These are phyloP conservation scores for Plusia festucae DNA, from an alignment of 2,888 invertebrate genomes.

Conservation along the genomic window DNA sequence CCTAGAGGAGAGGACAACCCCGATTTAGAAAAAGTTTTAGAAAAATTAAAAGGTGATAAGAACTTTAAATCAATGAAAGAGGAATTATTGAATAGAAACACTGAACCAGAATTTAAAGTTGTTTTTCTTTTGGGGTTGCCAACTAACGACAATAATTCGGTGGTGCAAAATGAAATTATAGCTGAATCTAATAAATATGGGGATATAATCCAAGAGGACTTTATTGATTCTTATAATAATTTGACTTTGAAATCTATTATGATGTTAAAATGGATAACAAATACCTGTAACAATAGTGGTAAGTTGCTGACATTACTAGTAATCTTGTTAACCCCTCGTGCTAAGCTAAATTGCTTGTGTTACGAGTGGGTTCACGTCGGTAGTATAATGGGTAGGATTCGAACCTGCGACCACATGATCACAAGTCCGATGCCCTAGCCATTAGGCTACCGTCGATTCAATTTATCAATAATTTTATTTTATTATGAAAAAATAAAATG, in stretches of 20 bases:
- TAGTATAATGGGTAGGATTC: too few relatives aligned
- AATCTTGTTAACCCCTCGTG: too few relatives aligned
- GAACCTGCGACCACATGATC: too few relatives aligned
- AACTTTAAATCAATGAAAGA: constrained; percentile 64
- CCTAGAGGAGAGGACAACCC: constrained; percentile 77
- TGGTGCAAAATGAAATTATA: constrained; percentile 90
- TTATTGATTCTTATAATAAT: constrained; percentile 96
- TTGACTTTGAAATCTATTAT: constrained; percentile 95
- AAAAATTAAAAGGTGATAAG: constrained; percentile 68
- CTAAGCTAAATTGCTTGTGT: too few relatives aligned
- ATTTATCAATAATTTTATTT: too few relatives aligned
- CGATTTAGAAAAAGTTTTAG: constrained; percentile 72
- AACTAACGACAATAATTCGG: constrained; percentile 87
- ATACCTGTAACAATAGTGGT: constrained; percentile 90
- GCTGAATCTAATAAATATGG: constrained; percentile 91
- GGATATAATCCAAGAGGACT: constrained; percentile 95
- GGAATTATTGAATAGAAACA: constrained; percentile 50
- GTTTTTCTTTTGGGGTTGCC: constrained; percentile 90
- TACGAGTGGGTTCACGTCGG: too few relatives aligned
- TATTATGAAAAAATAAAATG: too few relatives aligned
- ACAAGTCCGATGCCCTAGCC: too few relatives aligned
- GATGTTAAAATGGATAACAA: constrained; percentile 94
- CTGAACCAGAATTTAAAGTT: constrained; percentile 74
- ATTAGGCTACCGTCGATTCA: too few relatives aligned
- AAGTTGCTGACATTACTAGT: constrained; percentile 53